These are phyloP conservation scores for Cepphus grylle DNA, from an alignment of 2,113 vertebrate genomes.

Conservation along the genomic window DNA sequence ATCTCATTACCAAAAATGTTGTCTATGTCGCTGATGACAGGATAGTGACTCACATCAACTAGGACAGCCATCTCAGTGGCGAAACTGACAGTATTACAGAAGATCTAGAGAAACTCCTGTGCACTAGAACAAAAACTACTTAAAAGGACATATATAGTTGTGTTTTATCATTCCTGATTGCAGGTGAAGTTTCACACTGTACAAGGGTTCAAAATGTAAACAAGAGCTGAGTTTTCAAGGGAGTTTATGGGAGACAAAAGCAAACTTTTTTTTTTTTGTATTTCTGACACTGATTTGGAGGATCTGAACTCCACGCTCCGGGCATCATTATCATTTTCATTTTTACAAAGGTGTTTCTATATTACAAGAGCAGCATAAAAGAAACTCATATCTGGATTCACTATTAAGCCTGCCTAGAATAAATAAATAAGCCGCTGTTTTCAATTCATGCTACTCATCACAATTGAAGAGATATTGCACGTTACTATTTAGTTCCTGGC, in stretches of 20 bases:
- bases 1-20: constrained; percentile 7
- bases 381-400: neutral
- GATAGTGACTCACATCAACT: neutral
- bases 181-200: neutral
- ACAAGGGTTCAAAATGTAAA: neutral
- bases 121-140: neutral
- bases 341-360: neutral
- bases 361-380: neutral
- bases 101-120: neutral
- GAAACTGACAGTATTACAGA: neutral
- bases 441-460: neutral
- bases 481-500: neutral
- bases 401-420: neutral
- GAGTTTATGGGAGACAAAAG: neutral
- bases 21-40: neutral
- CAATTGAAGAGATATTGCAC: neutral
- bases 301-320: neutral
- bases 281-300: neutral
- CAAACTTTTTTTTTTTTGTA: neutral
- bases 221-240: neutral
- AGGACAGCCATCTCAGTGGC: neutral
- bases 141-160: neutral
- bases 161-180: neutral
- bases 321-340: neutral
- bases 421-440: neutral